Conservation (phyloP, 1,140 invertebrate genomes). For the Rhyacophila brunnea region DNA sequence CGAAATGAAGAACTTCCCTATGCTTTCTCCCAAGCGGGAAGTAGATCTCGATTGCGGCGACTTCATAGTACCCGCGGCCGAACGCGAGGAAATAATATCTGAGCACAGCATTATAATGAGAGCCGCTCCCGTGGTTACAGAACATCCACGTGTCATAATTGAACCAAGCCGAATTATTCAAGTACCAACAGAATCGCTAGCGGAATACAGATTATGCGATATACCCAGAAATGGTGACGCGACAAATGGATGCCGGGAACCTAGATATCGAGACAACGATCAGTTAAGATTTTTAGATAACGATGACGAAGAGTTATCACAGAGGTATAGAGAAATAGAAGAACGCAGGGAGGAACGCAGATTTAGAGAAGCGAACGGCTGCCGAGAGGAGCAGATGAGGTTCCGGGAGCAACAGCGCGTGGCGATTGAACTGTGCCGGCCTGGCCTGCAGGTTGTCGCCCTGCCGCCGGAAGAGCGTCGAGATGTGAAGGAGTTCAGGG, state of each 20-base stretch:
- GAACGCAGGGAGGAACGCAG: background rate
- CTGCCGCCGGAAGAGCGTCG: constrained; percentile 48
- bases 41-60: constrained; percentile 8
- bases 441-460: constrained; percentile 47
- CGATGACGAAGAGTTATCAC: constrained; percentile 12
- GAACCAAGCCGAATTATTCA: constrained; percentile 20
- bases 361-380: constrained; percentile 23
- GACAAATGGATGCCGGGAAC: too few relatives aligned
- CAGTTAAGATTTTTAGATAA: background rate
- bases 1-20: constrained; percentile 23
- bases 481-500: constrained; percentile 49
- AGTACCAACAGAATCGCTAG: constrained; percentile 4
- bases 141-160: constrained; percentile 31
- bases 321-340: constrained; percentile 18
- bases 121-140: background rate
- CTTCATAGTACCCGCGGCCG: constrained; percentile 17
- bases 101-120: constrained; percentile 4
- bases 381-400: constrained; percentile 25
- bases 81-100: constrained; percentile 29
- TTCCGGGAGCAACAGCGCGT: constrained; percentile 31
- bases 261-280: background rate
- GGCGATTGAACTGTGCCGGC: constrained; percentile 41
- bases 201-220: constrained; percentile 21
- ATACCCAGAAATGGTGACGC: constrained; percentile 7
- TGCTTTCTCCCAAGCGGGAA: constrained; percentile 24